Evolutionary conservation across 2,113 vertebrate genomes (phyloP).

Genomic region (Melozone crissalis): DNA sequence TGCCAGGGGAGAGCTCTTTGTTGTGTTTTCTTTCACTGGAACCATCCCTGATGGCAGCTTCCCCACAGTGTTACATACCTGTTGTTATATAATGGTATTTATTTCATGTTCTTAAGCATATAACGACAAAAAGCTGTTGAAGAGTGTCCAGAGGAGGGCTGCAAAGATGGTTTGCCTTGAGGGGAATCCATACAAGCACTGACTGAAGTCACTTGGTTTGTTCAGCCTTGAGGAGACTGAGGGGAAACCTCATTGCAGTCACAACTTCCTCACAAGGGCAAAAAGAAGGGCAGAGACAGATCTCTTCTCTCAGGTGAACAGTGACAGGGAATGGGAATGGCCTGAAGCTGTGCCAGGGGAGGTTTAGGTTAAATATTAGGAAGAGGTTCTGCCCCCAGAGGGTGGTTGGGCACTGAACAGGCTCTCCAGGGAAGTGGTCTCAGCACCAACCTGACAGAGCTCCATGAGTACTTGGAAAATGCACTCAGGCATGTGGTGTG

Average conservation of each 20-base stretch:
- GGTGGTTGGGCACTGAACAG: neutral
- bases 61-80: neutral
- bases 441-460: neutral
- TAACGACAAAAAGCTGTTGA: neutral
- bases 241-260: neutral
- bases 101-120: neutral
- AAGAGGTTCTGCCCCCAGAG: neutral
- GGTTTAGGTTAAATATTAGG: neutral
- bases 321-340: neutral
- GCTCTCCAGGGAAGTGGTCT: neutral
- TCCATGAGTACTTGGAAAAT: neutral
- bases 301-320: neutral
- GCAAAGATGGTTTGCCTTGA: neutral
- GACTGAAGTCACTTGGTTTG: neutral
- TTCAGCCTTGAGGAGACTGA: neutral
- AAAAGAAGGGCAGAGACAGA: neutral
- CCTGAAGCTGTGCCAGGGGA: neutral
- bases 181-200: too few species aligned
- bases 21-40: neutral
- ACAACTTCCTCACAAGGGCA: fast-evolving
- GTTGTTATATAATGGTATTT: neutral
- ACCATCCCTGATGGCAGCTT: neutral
- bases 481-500: neutral
- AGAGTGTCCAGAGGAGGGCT: neutral
- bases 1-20: neutral